Evolutionary conservation across 2,113 vertebrate genomes (phyloP), one percentile per base, ranked within the genome.

Genomic region (Centrocercus urophasianus): DNA sequence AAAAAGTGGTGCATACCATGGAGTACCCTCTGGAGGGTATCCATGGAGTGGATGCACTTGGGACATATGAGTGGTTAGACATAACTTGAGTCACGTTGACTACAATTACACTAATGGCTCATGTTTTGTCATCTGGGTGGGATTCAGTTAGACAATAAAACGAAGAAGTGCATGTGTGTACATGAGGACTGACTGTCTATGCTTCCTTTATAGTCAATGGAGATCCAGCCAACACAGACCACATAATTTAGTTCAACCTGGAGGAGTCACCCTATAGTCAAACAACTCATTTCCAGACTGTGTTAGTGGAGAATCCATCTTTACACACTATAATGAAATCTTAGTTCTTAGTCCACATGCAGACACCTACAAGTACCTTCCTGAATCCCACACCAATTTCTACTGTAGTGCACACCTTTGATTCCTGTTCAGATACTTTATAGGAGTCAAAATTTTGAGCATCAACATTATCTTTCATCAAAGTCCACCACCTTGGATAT

Each of bases 141-240:
- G 32, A 47, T 66, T 90, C 45, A 57, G 12, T 12, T 61, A 28
- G 56, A 36, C 17, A 38, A 28, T 90, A 7, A 43, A 65, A 34
- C 36, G 70, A 0, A 0, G 25, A 34, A 21, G 5, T 73, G 11
- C 5, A 1, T 1, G 20, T 20, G 40, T 30, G 40, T 65, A 34
- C 0, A 0, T 38, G 72, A 56, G 27, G 8, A 40, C 42, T 15
- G 27, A 57, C 36, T 74, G 22, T 42, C 56, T 69, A 1, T 20
- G 28, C 13, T 77, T 5, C 34, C 24, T 22, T 74, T 32, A 8
- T 10, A 30, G 7, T 45, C 38, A 28, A 0, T 5, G 52, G 45
- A 74, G 56, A 66, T 48, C 18, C 36, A 57, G 20, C 32, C 32
- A 47, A 71, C 16, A 19, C 11, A 50, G 19, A 61, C 24, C 21